Evolutionary conservation across 2,797 vertebrate species (phyloP), one percentile per base, ranked within the genome.

Genomic region (Sorex maritimensis): DNA sequence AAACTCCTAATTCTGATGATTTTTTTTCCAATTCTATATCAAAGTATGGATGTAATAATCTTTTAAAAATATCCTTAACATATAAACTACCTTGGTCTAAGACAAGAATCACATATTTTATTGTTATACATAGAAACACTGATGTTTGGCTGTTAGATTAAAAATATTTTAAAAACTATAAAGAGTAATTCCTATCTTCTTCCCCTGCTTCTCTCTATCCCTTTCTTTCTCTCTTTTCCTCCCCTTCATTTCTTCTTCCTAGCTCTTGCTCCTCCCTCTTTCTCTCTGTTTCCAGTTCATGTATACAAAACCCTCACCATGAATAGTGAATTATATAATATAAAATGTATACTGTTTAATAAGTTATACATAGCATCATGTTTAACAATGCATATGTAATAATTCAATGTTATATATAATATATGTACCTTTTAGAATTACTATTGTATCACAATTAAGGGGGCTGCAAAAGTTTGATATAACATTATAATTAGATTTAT

Each of bases 401-500:
- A 21, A 19, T 21, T 5, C 21, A 61, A 17, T 61, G 58, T 23
- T 61, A 71, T 19, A 19, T 71, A 8, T 68, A 30, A 68, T 15
- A 68, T 17, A 30, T 19, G 34, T 17, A 34, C 17, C 6, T 19
- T 21, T 72, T 94, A 78, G 65, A 90, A 93, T 90, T 90, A 55
- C 78, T 87, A 52, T 91, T 92, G 58, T 92, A 79, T 95, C 72
- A 92, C 88, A 94, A 49, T 85, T 82, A 83, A 88, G 78, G 88
- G 86, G 82, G 34, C 73, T 88, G 15, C 74, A 89, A 95, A 95
- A 82, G 81, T 96, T 93, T 95, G 86, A 94, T 96, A 93, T 78
- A 95, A 65, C 78, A 87, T 15, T 95, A 73, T 94, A 93, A 69
- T 86, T 92, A 78, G 69, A 92, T 94, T 96, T 94, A 95, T 38